Percentiles rank a stretch among this genome's conserved stretches.
Evolutionary conservation across 2,888 invertebrate species (phyloP).

Genomic region (Tetheella fluctuosa): DNA sequence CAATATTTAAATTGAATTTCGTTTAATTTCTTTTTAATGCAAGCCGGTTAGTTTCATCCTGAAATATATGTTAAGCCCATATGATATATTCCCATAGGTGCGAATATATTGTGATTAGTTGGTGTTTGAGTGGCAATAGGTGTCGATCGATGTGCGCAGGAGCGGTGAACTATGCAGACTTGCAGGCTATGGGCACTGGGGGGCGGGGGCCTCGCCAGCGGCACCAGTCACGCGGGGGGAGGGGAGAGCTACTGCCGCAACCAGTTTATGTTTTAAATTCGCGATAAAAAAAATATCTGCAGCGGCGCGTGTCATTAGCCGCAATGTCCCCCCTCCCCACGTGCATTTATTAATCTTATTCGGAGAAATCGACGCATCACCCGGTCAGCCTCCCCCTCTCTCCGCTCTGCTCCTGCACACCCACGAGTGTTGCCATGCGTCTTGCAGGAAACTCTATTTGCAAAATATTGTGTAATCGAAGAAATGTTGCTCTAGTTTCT

Average conservation of each 20-base stretch:
- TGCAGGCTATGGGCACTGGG: conserved; percentile 34
- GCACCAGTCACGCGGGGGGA: conserved; percentile 3
- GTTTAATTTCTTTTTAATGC: conserved; percentile 1
- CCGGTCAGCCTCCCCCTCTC: conserved; percentile 29
- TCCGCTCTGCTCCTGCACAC: background rate
- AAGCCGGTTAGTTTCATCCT: background rate
- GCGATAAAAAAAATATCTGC: conserved; percentile 79
- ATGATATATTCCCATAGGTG: conserved; percentile 32
- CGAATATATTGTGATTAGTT: conserved; percentile 44
- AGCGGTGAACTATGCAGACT: conserved; percentile 57
- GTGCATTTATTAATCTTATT: conserved; percentile 81
- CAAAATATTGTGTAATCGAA: background rate
- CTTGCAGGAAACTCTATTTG: background rate
- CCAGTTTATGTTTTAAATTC: conserved; percentile 79
- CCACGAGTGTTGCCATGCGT: conserved; percentile 3
- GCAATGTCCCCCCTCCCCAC: conserved; percentile 45
- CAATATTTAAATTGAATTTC: background rate
- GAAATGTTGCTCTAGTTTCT: background rate
- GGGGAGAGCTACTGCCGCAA: conserved; percentile 49
- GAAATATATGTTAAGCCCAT: conserved; percentile 13
- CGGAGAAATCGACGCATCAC: conserved; percentile 80
- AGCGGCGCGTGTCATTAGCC: conserved; percentile 80
- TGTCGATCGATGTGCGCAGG: conserved; percentile 47
- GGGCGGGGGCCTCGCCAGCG: conserved; percentile 28
- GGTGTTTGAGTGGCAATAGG: conserved; percentile 36